A percentile compares a stretch with the other conserved stretches of the same genome.
These are phyloP conservation scores for Nymphalis polychloros DNA, from an alignment of 2,888 invertebrate species.

Conservation along the genomic window DNA sequence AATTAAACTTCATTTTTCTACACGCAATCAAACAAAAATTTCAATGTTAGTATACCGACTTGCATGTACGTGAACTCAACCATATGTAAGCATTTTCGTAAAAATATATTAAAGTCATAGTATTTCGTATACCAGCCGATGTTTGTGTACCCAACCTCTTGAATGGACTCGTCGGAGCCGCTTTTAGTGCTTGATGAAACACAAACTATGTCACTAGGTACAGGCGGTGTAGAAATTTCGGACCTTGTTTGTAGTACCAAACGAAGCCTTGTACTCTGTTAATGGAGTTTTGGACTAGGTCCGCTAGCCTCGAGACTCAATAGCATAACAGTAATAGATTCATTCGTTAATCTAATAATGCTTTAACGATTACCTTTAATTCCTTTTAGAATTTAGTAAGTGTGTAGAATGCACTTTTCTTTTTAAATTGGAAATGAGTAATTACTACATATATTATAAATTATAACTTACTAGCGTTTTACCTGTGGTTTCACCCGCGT, in stretches of 20 bases:
- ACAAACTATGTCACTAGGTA: conserved; percentile 74
- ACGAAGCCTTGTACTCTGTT: conserved; percentile 58
- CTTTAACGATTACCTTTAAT: no score
- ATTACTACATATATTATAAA: no score
- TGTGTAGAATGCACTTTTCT: no score
- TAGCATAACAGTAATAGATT: conserved; percentile 5
- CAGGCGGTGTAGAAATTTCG: conserved; percentile 68
- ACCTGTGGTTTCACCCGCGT: no score
- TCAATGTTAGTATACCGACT: background rate
- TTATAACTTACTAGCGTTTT: no score
- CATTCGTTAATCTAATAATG: conserved; percentile 4
- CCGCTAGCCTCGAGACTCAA: background rate
- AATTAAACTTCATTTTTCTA: no score
- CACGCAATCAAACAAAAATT: background rate
- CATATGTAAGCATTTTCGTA: no score
- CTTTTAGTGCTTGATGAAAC: conserved; percentile 75
- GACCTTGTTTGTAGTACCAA: conserved; percentile 63
- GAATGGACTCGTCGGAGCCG: conserved; percentile 55
- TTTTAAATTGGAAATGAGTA: no score
- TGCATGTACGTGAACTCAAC: no score
- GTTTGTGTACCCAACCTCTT: conserved; percentile 60
- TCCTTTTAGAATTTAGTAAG: no score
- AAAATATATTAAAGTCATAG: background rate
- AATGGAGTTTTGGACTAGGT: conserved; percentile 57
- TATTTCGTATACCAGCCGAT: conserved; percentile 48